Evolutionary conservation across 2,888 invertebrate species (phyloP).

Genomic region (Anagyrus pseudococci): DNA sequence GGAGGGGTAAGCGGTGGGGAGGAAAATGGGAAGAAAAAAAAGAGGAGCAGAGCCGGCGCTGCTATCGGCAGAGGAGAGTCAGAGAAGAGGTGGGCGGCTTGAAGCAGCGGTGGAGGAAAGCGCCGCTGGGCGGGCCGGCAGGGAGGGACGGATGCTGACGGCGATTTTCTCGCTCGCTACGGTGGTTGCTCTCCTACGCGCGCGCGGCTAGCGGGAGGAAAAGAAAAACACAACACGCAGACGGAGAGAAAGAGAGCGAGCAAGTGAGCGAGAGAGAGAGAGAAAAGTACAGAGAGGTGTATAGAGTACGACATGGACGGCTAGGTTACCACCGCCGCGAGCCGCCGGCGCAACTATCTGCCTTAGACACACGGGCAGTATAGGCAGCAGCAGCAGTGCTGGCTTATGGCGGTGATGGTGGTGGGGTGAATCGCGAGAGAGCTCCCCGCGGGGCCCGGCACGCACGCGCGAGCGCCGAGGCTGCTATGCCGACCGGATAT

Average conservation of each 20-base stretch:
- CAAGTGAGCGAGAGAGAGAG: no score
- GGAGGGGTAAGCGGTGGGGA: no score
- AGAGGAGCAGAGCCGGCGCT: not conserved
- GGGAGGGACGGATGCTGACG: constrained; percentile 37
- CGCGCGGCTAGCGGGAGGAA: not conserved
- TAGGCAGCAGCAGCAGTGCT: no score
- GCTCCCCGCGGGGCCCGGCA: not conserved
- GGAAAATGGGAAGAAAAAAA: constrained; percentile 2
- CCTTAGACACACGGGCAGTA: no score
- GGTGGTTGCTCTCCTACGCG: constrained; percentile 48
- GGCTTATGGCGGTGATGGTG: constrained; percentile 6
- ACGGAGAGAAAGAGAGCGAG: not conserved
- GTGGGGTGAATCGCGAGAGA: constrained; percentile 26
- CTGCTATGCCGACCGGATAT: constrained; percentile 61
- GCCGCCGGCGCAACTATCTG: constrained; percentile 21
- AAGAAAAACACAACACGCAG: not conserved
- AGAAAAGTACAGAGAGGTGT: no score
- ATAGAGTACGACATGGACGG: no score
- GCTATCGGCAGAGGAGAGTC: no score
- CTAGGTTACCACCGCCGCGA: no score
- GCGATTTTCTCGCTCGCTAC: constrained; percentile 48
- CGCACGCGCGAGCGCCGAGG: not conserved
- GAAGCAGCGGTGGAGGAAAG: constrained; percentile 27
- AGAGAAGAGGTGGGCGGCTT: constrained; percentile 12
- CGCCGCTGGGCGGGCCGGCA: not conserved